A percentile compares a stretch with the other conserved stretches of the same genome.
Evolutionary conservation across 2,888 invertebrate genomes (phyloP).

Genomic region (Lepidonotus clava): DNA sequence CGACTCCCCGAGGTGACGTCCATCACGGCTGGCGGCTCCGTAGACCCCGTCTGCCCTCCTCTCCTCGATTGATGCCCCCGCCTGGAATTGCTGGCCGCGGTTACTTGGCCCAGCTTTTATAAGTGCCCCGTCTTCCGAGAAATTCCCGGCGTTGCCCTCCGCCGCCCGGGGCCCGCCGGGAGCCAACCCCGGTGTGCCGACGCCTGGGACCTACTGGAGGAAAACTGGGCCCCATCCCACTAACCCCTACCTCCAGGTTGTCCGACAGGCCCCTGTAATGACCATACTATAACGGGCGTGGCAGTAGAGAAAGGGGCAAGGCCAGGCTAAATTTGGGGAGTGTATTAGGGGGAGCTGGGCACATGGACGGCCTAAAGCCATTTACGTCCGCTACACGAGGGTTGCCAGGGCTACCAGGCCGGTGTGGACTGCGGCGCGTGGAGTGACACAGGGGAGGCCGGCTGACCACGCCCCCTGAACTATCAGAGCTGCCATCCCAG

Average conservation of each 20-base stretch:
- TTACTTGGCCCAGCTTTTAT: background rate
- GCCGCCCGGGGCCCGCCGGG: background rate
- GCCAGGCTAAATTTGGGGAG: too few species aligned
- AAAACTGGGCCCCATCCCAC: too few species aligned
- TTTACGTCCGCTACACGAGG: background rate
- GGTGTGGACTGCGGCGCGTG: background rate
- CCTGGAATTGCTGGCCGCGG: background rate
- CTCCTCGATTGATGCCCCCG: conserved; percentile 11
- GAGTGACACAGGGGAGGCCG: conserved; percentile 46
- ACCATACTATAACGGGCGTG: background rate
- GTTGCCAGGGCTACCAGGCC: conserved; percentile 20
- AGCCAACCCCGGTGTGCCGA: too few species aligned
- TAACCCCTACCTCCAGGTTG: too few species aligned
- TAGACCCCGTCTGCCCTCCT: background rate
- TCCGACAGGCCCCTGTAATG: background rate
- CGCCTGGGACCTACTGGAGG: too few species aligned
- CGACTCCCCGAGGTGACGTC: background rate
- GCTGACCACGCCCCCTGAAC: conserved; percentile 48
- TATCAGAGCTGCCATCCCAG: conserved; percentile 7
- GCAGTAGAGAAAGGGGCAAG: too few species aligned
- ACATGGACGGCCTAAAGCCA: too few species aligned
- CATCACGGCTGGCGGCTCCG: background rate
- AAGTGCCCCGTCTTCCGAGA: conserved; percentile 6
- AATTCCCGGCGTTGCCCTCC: background rate
- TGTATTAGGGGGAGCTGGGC: too few species aligned